Base-by-base conservation (phyloP, 2,797 vertebrate genomes). In the Decapterus maruadsi region DNA sequence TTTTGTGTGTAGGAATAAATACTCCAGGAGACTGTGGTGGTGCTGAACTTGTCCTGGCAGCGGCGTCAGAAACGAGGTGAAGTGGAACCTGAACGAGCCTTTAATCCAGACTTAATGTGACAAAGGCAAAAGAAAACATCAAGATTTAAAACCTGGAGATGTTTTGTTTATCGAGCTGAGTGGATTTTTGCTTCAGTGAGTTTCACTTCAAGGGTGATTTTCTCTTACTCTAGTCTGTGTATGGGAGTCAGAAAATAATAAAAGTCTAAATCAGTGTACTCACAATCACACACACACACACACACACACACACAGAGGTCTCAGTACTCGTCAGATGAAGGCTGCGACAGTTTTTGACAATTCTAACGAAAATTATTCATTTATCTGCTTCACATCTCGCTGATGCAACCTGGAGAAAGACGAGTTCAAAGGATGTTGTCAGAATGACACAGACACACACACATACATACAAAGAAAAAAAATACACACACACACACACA, bases 331-430 rank as follows among this genome's bases (percentile, higher is more conserved):
- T 91, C 84, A 90, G 59, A 80, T 31, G 43, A 55, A 80, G 68
- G 67, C 65, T 77, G 81, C 62, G 91, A 91, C 87, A 91, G 77
- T 89, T 89, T 92, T 86, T 92, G 87, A 93, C 92, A 93, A 90
- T 92, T 89, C 79, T 38, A 87, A 86, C 66, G 82, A 87, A 93
- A 89, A 86, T 85, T 81, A 88, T 92, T 89, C 82, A 89, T 93
- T 92, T 92, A 93, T 92, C 90, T 82, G 82, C 80, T 75, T 83
- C 89, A 83, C 83, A 88, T 92, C 73, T 77, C 6, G 74, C 77
- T 95, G 94, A 95, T 94, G 95, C 92, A 95, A 95, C 85, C 68
- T 53, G 73, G 51, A 80, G 94, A 93, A 95, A 95, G 83, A 74
- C 17, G 19, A 71, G 73, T 90, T 89, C 91, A 93, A 92, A 89